phyloP scores from a whole-genome alignment of 1,140 invertebrate species.

The Ceratina calcarata region DNA sequence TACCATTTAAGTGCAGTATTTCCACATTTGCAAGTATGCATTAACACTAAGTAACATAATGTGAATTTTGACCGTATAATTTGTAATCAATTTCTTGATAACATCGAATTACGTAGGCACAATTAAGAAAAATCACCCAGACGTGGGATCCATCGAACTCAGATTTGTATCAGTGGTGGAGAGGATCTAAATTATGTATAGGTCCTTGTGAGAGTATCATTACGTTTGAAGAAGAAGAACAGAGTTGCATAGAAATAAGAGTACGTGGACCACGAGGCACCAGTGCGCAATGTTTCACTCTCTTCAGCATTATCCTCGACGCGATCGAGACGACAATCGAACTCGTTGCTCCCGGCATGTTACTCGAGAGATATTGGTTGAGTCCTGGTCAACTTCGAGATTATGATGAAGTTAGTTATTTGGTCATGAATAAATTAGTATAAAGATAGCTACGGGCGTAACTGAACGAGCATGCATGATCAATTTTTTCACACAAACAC shows the following conservation, averaged over 20 bases:
- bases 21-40: constrained; percentile 84
- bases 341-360: constrained; percentile 85
- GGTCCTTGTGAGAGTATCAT: constrained; percentile 87
- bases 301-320: constrained; percentile 88
- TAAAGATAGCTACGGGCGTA: too few relatives aligned
- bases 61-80: not conserved
- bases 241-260: constrained; percentile 86
- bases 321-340: constrained; percentile 85
- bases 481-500: too few relatives aligned
- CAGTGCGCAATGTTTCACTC: constrained; percentile 85
- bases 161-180: constrained; percentile 91
- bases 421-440: not conserved
- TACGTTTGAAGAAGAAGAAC: constrained; percentile 84
- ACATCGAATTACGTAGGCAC: constrained; percentile 61
- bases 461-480: too few relatives aligned
- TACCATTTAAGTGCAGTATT: constrained; percentile 86
- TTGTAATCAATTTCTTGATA: not conserved
- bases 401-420: constrained; percentile 73
- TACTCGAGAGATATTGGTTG: constrained; percentile 84
- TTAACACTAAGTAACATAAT: not conserved
- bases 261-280: constrained; percentile 85
- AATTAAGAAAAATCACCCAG: constrained; percentile 83
- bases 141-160: constrained; percentile 83
- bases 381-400: constrained; percentile 84
- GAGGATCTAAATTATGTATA: constrained; percentile 89